phyloP scores from a whole-genome alignment of 1,140 invertebrate genomes.

The Orchesella cincta region DNA sequence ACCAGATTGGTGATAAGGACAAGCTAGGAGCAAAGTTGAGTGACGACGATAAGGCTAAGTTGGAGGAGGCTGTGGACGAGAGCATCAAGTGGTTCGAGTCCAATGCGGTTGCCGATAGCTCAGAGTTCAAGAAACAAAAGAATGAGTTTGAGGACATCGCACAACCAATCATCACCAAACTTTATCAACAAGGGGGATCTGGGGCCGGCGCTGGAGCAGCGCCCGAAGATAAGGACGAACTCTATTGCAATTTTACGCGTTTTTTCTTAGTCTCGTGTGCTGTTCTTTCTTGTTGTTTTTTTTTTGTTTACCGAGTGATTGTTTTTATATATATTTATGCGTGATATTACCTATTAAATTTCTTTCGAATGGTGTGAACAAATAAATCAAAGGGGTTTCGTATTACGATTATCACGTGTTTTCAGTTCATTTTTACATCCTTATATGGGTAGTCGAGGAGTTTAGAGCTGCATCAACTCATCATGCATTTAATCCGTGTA shows the following conservation, averaged over 20 bases:
- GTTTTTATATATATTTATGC: too few relatives aligned
- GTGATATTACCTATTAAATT: too few relatives aligned
- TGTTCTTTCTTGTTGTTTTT: too few relatives aligned
- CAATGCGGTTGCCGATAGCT: conserved; percentile 89
- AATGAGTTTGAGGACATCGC: conserved; percentile 94
- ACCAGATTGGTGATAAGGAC: conserved; percentile 95
- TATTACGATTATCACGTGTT: too few relatives aligned
- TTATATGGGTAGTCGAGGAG: too few relatives aligned
- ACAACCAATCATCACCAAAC: conserved; percentile 95
- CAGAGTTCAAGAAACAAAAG: conserved; percentile 95
- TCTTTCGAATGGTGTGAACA: too few relatives aligned
- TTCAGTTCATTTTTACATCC: too few relatives aligned
- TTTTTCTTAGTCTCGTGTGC: too few relatives aligned
- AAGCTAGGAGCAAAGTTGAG: conserved; percentile 91
- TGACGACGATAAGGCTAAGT: conserved; percentile 91
- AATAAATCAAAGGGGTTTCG: too few relatives aligned
- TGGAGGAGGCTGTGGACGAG: conserved; percentile 93
- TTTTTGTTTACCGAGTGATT: too few relatives aligned
- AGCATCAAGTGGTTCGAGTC: conserved; percentile 98
- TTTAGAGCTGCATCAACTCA: too few relatives aligned
- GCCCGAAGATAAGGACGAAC: background rate
- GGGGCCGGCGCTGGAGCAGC: background rate
- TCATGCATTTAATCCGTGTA: too few relatives aligned
- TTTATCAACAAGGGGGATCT: conserved; percentile 81
- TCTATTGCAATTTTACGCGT: background rate